A percentile compares a stretch with the other conserved stretches of the same genome.
Evolutionary conservation across 2,888 invertebrate species (phyloP).

Genomic region (Liopterus haemorrhoidalis): DNA sequence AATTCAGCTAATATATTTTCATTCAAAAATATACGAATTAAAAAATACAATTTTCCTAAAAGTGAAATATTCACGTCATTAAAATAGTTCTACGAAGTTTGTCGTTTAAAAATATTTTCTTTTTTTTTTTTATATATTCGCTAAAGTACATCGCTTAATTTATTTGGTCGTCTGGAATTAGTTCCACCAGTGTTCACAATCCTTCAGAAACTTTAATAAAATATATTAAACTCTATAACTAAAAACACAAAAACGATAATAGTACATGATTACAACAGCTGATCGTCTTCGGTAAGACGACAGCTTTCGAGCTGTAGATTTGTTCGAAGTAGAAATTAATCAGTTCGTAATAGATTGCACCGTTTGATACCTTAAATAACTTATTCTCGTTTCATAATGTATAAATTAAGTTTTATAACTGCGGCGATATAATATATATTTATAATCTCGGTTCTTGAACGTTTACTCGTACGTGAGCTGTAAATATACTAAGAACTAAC

Average conservation of each 20-base stretch:
- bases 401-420: constrained; percentile 17
- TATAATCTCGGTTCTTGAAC: constrained; percentile 19
- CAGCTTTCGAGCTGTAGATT: constrained; percentile 14
- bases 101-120: too few relatives aligned
- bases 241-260: constrained; percentile 17
- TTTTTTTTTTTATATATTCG: too few relatives aligned
- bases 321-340: constrained; percentile 21
- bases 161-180: too few relatives aligned
- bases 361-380: constrained; percentile 9
- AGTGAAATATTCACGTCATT: background rate
- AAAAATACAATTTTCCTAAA: constrained; percentile 1
- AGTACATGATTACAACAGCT: constrained; percentile 19
- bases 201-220: constrained; percentile 14
- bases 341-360: constrained; percentile 21
- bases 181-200: constrained; percentile 18
- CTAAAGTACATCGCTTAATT: constrained; percentile 3
- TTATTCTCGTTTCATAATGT: constrained; percentile 7
- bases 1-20: background rate
- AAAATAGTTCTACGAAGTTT: background rate
- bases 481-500: constrained; percentile 7
- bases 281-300: constrained; percentile 14
- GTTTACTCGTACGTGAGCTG: constrained; percentile 15
- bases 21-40: background rate
- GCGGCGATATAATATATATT: constrained; percentile 13
- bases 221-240: constrained; percentile 23